A percentile compares a stretch with the other conserved stretches of the same genome.
Evolutionary conservation across 2,888 invertebrate species (phyloP).

Genomic region (Horisme vitalbata): DNA sequence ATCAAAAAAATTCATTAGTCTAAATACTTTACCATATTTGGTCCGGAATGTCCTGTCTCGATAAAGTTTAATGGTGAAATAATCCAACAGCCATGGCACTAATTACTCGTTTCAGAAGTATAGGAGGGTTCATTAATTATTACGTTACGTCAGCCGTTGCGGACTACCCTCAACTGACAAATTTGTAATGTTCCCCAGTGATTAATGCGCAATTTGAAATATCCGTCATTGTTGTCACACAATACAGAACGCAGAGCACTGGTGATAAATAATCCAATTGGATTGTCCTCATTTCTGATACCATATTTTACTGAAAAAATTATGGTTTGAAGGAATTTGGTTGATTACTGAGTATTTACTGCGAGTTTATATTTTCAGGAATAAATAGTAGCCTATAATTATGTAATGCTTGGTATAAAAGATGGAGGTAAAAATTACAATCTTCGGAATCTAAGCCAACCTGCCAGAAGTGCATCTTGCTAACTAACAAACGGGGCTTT

Average conservation of each 20-base stretch:
- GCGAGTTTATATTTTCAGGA: too few relatives aligned
- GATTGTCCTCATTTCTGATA: conserved; percentile 21
- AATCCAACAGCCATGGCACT: conserved; percentile 37
- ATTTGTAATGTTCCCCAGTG: conserved; percentile 57
- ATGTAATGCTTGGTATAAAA: too few relatives aligned
- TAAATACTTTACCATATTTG: not conserved
- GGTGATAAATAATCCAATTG: conserved; percentile 35
- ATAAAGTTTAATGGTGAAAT: conserved; percentile 26
- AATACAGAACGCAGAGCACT: conserved; percentile 29
- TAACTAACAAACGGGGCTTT: too few relatives aligned
- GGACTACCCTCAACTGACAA: conserved; percentile 52
- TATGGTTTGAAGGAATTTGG: conserved; percentile 6
- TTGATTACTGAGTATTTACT: not conserved
- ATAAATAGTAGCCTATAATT: too few relatives aligned
- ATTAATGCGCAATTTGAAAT: conserved; percentile 61
- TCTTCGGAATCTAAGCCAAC: too few relatives aligned
- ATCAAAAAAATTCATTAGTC: not conserved
- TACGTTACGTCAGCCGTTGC: conserved; percentile 39
- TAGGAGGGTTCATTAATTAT: conserved; percentile 61
- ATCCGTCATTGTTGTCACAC: conserved; percentile 54
- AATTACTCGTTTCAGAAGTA: conserved; percentile 47
- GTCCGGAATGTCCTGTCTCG: conserved; percentile 6
- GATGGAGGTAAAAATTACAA: too few relatives aligned
- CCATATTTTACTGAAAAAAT: conserved; percentile 17
- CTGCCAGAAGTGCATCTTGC: too few relatives aligned